These are phyloP conservation scores for Platichthys stellatus DNA, from an alignment of 2,113 vertebrate genomes.

Conservation along the genomic window DNA sequence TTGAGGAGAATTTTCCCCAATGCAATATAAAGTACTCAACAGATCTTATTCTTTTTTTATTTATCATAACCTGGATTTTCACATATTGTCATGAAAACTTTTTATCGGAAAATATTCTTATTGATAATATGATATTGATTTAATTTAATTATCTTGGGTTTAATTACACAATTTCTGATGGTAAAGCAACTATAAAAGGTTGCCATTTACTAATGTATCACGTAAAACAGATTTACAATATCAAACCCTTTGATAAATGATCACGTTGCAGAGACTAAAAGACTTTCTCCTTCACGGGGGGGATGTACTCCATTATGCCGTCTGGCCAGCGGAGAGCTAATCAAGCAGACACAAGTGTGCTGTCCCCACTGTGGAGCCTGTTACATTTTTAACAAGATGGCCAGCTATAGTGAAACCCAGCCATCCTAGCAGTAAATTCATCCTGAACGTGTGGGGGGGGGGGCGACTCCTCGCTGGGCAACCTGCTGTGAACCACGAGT, in stretches of 20 bases:
- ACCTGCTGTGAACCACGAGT: slow-evolving; percentile 70
- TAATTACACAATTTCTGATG: no score
- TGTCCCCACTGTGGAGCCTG: slow-evolving; percentile 57
- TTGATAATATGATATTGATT: not conserved
- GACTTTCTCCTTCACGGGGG: slow-evolving; percentile 27
- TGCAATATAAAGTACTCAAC: no score
- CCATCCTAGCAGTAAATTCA: slow-evolving; percentile 60
- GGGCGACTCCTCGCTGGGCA: slow-evolving; percentile 25
- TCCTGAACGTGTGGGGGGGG: slow-evolving; percentile 53
- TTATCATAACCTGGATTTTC: not conserved
- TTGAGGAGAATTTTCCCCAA: no score
- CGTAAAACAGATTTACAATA: no score
- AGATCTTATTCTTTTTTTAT: no score
- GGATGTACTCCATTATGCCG: slow-evolving; percentile 55
- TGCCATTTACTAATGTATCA: no score
- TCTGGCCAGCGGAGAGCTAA: slow-evolving; percentile 66
- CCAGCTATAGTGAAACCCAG: slow-evolving; percentile 56
- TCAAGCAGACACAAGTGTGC: slow-evolving; percentile 66
- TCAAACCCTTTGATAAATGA: not conserved
- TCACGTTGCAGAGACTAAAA: not conserved
- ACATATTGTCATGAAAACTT: not conserved
- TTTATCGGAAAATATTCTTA: not conserved
- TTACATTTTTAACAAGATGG: slow-evolving; percentile 64
- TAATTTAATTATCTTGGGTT: no score
- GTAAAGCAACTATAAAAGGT: no score